phyloP scores from a whole-genome alignment of 53 echinoderm and acorn worm species.

The Stichopus horrens region DNA sequence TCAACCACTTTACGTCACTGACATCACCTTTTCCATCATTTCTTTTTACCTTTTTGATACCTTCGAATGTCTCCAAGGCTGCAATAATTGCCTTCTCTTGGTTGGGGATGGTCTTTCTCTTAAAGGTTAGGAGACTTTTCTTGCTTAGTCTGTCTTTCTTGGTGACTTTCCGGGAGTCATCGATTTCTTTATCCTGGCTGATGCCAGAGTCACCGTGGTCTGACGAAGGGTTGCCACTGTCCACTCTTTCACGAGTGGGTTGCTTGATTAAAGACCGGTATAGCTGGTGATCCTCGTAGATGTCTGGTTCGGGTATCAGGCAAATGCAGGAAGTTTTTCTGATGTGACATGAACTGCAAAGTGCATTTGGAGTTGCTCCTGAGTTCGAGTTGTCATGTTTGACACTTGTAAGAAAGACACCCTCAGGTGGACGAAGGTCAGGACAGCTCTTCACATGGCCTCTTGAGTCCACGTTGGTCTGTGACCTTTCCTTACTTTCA shows the following conservation, averaged over 20 bases:
- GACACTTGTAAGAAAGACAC: neutral
- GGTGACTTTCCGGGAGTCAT: neutral
- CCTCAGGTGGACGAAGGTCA: neutral
- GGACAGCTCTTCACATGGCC: slow-evolving; percentile 1
- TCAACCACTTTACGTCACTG: neutral
- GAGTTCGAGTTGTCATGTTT: too few species aligned
- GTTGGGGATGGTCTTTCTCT: neutral
- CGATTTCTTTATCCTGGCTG: slow-evolving; percentile 6
- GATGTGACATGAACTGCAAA: neutral
- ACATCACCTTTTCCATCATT: neutral
- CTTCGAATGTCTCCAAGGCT: slow-evolving; percentile 12
- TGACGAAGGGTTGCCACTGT: neutral
- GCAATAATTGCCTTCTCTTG: slow-evolving; percentile 4
- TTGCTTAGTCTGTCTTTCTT: neutral
- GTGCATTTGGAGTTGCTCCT: too few species aligned
- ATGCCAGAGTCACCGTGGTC: slow-evolving; percentile 13
- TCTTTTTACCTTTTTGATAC: neutral
- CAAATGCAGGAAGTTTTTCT: neutral
- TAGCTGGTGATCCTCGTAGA: slow-evolving; percentile 11
- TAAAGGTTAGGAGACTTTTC: neutral
- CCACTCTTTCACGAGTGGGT: neutral
- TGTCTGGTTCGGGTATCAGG: slow-evolving; percentile 16
- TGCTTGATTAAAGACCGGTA: neutral
- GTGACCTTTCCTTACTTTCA: neutral
- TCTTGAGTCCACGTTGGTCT: neutral